phyloP scores from a whole-genome alignment of 2,113 vertebrate species.

The Notarius quadriscutis region DNA sequence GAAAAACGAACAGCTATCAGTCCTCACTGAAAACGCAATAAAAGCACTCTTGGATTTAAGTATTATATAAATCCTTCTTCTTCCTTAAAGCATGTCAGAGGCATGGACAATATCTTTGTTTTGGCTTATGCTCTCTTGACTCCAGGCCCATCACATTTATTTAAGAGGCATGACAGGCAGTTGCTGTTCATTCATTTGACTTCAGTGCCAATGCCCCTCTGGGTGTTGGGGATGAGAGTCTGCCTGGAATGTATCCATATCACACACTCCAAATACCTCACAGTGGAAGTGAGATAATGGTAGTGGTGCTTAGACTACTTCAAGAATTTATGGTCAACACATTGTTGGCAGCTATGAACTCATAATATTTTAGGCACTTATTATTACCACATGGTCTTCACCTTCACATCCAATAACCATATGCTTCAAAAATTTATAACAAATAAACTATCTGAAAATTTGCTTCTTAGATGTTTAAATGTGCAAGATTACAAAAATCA shows the following conservation, averaged over 20 bases:
- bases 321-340: conserved; percentile 15
- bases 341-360: conserved; percentile 29
- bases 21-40: conserved; percentile 41
- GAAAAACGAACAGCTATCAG: conserved; percentile 44
- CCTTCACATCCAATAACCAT: not conserved
- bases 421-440: not conserved
- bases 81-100: conserved; percentile 56
- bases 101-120: conserved; percentile 57
- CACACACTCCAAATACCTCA: conserved; percentile 36
- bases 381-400: conserved; percentile 25
- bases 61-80: conserved; percentile 58
- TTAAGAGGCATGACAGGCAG: conserved; percentile 52
- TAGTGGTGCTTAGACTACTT: not conserved
- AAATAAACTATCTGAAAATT: not conserved
- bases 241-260: conserved; percentile 32
- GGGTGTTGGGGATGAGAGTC: conserved; percentile 8
- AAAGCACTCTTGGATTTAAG: conserved; percentile 47
- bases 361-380: conserved; percentile 10
- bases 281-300: conserved; percentile 30
- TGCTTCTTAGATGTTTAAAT: not conserved
- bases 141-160: conserved; percentile 50
- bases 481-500: not conserved
- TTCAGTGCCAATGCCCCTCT: conserved; percentile 27
- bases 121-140: conserved; percentile 54
- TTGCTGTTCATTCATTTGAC: conserved; percentile 52